Evolutionary conservation across 1,140 invertebrate genomes (phyloP).

Genomic region (Caenorhabditis briggsae): DNA sequence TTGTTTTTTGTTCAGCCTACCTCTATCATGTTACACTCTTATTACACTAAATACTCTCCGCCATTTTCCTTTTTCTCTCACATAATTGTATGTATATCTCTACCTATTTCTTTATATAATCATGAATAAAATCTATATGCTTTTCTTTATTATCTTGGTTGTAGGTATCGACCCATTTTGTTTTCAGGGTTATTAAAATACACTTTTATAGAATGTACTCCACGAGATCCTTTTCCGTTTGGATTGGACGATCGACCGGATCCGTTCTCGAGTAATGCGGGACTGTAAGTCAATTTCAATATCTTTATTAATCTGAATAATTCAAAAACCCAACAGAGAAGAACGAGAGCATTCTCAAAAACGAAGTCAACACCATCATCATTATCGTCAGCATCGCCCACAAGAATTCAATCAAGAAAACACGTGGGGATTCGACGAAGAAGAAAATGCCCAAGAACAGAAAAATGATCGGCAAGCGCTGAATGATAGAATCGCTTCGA

Average conservation of each 20-base stretch:
- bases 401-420: slow-evolving; percentile 24
- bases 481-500: neutral
- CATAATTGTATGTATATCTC: neutral
- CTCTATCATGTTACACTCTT: slow-evolving; percentile 22
- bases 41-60: neutral
- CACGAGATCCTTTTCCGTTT: slow-evolving; percentile 41
- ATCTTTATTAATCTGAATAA: neutral
- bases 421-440: slow-evolving; percentile 11
- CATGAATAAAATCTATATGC: neutral
- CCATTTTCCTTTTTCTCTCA: neutral
- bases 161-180: neutral
- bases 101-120: neutral
- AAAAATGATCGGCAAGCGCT: neutral
- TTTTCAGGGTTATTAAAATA: neutral
- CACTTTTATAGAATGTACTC: slow-evolving; percentile 40
- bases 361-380: slow-evolving; percentile 14
- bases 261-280: slow-evolving; percentile 22
- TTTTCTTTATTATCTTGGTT: neutral
- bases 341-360: slow-evolving; percentile 7
- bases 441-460: neutral
- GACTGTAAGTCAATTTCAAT: neutral
- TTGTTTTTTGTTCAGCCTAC: slow-evolving; percentile 8
- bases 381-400: neutral
- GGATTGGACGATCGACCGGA: slow-evolving; percentile 32
- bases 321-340: neutral